Evolutionary conservation across 2,113 vertebrate species (phyloP).

Genomic region (Telmatochromis sp.): DNA sequence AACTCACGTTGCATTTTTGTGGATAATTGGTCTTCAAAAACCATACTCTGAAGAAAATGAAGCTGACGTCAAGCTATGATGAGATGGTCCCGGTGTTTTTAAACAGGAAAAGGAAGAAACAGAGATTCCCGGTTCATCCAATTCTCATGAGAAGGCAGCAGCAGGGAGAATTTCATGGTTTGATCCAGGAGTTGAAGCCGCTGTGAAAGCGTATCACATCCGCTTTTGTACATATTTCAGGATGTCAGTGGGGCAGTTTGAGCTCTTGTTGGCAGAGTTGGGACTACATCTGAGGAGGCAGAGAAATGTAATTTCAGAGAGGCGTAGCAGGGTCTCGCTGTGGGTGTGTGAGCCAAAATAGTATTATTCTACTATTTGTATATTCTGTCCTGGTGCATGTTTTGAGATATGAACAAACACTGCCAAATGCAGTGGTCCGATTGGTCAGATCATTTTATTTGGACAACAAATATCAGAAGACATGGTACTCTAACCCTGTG

Average conservation of each 20-base stretch:
- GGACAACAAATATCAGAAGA: neutral
- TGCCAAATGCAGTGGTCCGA: neutral
- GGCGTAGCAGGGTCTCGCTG: accelerated
- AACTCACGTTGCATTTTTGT: accelerated
- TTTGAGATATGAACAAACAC: neutral
- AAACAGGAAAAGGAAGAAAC: neutral
- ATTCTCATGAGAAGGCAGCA: neutral
- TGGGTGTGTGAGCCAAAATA: neutral
- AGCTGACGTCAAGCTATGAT: neutral
- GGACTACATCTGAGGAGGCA: neutral
- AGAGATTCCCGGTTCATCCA: neutral
- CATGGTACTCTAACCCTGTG: neutral
- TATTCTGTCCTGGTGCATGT: neutral
- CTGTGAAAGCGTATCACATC: neutral
- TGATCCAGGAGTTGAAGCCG: neutral
- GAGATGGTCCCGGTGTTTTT: neutral
- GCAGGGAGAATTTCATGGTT: neutral
- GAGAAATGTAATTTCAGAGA: neutral
- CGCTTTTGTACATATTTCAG: neutral
- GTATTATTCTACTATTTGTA: neutral
- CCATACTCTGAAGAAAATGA: neutral
- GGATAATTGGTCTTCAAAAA: neutral
- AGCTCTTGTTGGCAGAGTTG: neutral
- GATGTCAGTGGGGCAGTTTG: neutral
- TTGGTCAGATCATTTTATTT: neutral